These are phyloP conservation scores for Dasysyrphus albostriatus DNA, from an alignment of 2,888 invertebrate genomes.

Conservation along the genomic window DNA sequence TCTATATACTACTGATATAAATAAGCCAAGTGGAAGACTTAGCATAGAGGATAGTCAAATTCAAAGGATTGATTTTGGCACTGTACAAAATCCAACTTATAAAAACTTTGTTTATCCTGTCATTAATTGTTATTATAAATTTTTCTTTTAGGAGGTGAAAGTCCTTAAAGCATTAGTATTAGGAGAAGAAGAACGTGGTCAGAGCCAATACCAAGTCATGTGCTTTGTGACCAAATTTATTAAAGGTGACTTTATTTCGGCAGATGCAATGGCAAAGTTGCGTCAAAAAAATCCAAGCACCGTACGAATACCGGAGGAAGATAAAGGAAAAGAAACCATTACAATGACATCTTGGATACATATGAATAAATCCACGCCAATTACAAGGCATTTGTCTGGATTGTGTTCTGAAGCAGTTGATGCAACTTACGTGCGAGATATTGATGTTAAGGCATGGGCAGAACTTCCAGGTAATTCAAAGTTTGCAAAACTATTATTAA, in stretches of 20 bases:
- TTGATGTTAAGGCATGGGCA: conserved; percentile 92
- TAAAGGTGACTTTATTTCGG: conserved; percentile 97
- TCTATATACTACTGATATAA: too few relatives aligned
- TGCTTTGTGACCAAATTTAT: conserved; percentile 96
- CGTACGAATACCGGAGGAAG: conserved; percentile 95
- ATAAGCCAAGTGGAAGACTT: too few relatives aligned
- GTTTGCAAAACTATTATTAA: neutral
- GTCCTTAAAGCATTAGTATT: conserved; percentile 94
- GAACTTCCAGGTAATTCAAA: conserved; percentile 90
- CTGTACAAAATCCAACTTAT: too few relatives aligned
- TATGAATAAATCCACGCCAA: conserved; percentile 87
- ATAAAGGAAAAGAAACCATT: conserved; percentile 92
- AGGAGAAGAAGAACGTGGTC: conserved; percentile 96
- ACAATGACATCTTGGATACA: conserved; percentile 93
- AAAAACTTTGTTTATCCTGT: too few relatives aligned
- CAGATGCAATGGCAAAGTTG: conserved; percentile 98
- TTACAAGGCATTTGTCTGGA: conserved; percentile 90
- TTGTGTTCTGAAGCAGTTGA: conserved; percentile 92
- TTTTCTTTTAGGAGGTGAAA: conserved; percentile 91
- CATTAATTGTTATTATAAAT: conserved; percentile 3
- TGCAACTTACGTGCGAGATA: conserved; percentile 90
- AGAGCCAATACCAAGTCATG: conserved; percentile 94
- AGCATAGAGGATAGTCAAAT: too few relatives aligned
- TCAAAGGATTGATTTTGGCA: too few relatives aligned
- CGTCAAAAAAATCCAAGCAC: conserved; percentile 95